phyloP scores from a whole-genome alignment of 2,888 invertebrate genomes.

The Melinaea menophilus region DNA sequence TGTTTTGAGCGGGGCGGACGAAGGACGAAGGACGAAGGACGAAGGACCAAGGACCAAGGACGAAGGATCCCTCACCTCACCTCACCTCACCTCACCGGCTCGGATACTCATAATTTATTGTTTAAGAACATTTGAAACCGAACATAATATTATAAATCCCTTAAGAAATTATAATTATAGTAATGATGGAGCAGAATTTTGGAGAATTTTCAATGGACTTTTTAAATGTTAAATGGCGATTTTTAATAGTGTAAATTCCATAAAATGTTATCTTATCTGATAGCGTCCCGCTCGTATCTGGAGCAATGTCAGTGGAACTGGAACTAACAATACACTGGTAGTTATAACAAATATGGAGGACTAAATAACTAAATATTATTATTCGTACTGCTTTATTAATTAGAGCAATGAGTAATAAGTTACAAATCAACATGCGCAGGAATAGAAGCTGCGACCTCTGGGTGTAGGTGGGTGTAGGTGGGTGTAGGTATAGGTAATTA shows the following conservation, averaged over 20 bases:
- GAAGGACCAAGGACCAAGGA: too few species aligned
- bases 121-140: neutral
- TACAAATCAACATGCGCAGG: too few species aligned
- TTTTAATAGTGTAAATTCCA: neutral
- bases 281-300: neutral
- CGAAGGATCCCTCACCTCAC: neutral
- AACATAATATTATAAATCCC: neutral
- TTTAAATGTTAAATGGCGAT: too few species aligned
- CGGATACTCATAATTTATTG: neutral
- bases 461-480: too few species aligned
- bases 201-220: too few species aligned
- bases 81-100: neutral
- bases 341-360: too few species aligned
- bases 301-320: neutral
- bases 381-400: too few species aligned
- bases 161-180: neutral
- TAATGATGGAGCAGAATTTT: too few species aligned
- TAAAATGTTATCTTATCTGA: conserved; percentile 5
- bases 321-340: neutral
- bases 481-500: too few species aligned
- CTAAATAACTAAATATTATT: too few species aligned
- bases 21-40: neutral
- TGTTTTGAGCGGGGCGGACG: neutral
- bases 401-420: too few species aligned
- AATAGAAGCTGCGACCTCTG: too few species aligned